These are phyloP conservation scores for Synanthedon tipuliformis DNA, from an alignment of 2,888 invertebrate genomes.

Conservation along the genomic window DNA sequence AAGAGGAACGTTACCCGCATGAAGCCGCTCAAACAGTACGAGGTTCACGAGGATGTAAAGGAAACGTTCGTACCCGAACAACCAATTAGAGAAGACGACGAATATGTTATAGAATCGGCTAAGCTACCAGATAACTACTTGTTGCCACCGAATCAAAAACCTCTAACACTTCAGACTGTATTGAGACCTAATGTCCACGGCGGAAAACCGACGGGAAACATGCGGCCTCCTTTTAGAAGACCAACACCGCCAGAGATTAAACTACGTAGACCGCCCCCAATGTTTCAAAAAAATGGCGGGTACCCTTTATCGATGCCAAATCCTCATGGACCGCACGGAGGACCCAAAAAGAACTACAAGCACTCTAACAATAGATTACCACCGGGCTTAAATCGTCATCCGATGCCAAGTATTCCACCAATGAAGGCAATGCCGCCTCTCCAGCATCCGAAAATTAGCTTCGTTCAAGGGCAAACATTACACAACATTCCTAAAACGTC, in stretches of 20 bases:
- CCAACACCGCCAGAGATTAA: slow-evolving; percentile 61
- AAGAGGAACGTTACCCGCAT: slow-evolving; percentile 24
- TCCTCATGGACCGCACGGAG: slow-evolving; percentile 26
- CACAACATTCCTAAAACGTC: slow-evolving; percentile 19
- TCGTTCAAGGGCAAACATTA: slow-evolving; percentile 20
- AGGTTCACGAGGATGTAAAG: slow-evolving; percentile 45
- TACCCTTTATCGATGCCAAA: slow-evolving; percentile 51
- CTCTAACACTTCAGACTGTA: slow-evolving; percentile 57
- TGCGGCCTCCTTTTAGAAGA: slow-evolving; percentile 47
- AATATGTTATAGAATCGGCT: slow-evolving; percentile 40
- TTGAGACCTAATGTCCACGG: slow-evolving; percentile 41
- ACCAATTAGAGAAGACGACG: slow-evolving; percentile 46
- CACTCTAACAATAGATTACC: slow-evolving; percentile 26
- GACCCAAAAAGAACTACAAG: slow-evolving; percentile 36
- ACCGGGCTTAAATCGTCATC: slow-evolving; percentile 31
- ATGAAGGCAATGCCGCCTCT: slow-evolving; percentile 34
- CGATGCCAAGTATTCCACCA: slow-evolving; percentile 26
- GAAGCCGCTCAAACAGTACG: slow-evolving; percentile 30
- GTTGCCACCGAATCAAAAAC: slow-evolving; percentile 47
- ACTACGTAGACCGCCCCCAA: slow-evolving; percentile 42
- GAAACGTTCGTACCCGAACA: slow-evolving; percentile 41
- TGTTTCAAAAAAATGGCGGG: slow-evolving; percentile 29
- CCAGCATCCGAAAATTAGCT: slow-evolving; percentile 4
- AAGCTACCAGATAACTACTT: slow-evolving; percentile 40
- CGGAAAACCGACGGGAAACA: slow-evolving; percentile 27